Percentiles rank a stretch among this genome's conserved stretches.
Conservation (phyloP, 2,113 vertebrate species). For the Cephalopterus ornatus region DNA sequence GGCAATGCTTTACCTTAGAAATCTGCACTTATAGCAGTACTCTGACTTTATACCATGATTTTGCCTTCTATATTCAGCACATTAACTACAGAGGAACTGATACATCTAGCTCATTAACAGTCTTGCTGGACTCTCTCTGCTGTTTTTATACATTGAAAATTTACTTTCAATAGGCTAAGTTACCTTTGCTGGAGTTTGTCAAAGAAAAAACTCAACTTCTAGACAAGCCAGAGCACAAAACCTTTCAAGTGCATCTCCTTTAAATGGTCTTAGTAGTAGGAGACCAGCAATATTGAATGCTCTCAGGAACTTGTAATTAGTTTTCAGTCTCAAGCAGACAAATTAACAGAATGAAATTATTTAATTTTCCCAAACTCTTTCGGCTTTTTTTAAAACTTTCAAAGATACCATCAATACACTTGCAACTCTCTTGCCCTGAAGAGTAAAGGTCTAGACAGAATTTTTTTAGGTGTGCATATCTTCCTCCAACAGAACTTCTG, state of each 20-base stretch:
- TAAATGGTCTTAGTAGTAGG: not conserved
- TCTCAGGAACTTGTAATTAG: not conserved
- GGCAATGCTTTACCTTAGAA: not conserved
- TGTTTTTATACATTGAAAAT: not conserved
- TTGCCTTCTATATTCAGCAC: not conserved
- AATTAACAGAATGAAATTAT: conserved; percentile 9
- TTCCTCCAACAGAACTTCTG: not conserved
- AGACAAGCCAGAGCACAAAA: not conserved
- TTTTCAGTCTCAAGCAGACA: not conserved
- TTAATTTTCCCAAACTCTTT: not conserved
- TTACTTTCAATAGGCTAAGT: not conserved
- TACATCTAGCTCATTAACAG: not conserved
- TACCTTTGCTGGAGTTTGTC: not conserved
- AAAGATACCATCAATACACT: not conserved
- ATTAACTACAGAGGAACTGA: not conserved
- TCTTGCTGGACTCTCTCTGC: not conserved
- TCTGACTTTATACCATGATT: not conserved
- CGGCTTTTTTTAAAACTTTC: not conserved
- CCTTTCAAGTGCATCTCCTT: not conserved
- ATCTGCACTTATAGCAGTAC: not conserved
- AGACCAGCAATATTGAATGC: not conserved
- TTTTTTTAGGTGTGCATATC: not conserved
- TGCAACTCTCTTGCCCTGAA: not conserved
- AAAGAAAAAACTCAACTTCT: not conserved
- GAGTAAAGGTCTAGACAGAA: not conserved